Evolutionary conservation across 2,797 vertebrate genomes (phyloP).

Genomic region (Trichosurus vulpecula): DNA sequence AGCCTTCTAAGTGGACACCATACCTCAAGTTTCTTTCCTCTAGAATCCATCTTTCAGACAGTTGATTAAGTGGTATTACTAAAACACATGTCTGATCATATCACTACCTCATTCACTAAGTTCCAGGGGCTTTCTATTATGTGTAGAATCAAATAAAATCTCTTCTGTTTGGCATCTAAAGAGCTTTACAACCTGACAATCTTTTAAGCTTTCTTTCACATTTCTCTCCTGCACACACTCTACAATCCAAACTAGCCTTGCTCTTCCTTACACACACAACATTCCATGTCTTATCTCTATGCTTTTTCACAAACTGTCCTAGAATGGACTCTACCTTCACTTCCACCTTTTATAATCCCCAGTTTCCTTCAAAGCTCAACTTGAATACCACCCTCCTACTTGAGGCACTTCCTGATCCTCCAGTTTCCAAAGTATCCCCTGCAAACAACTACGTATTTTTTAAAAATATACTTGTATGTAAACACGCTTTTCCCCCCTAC

Average conservation of each 20-base stretch:
- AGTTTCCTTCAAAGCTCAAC: neutral
- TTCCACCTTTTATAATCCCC: neutral
- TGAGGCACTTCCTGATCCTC: neutral
- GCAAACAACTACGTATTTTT: neutral
- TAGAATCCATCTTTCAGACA: neutral
- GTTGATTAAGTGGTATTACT: neutral
- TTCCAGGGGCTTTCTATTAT: neutral
- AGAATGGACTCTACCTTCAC: neutral
- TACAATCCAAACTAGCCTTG: neutral
- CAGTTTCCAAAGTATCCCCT: neutral
- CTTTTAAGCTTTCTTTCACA: neutral
- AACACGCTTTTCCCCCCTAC: neutral
- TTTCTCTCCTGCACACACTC: neutral
- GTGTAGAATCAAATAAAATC: neutral
- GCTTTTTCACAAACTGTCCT: neutral
- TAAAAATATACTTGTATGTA: neutral
- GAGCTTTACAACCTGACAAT: neutral
- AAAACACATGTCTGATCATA: neutral
- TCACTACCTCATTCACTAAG: neutral
- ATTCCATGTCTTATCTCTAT: neutral
- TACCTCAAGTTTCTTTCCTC: neutral
- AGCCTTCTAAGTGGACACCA: neutral
- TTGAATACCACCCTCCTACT: neutral
- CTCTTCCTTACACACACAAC: neutral
- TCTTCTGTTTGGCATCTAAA: neutral